phyloP scores from a whole-genome alignment of 2,888 invertebrate genomes.

The Oligia strigilis region DNA sequence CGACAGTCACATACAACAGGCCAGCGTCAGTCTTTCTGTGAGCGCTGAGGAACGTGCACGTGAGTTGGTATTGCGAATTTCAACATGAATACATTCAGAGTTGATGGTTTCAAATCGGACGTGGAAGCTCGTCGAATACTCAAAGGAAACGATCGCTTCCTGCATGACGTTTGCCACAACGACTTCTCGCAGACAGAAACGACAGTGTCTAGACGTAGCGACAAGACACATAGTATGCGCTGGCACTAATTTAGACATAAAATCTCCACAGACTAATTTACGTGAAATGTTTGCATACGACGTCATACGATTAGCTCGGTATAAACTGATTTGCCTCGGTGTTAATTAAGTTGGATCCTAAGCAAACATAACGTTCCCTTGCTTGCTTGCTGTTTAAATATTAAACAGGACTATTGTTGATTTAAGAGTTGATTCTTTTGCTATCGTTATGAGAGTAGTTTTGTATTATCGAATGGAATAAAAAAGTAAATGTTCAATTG shows the following conservation, averaged over 20 bases:
- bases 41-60: background rate
- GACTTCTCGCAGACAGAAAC: background rate
- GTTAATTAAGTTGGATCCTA: conserved; percentile 44
- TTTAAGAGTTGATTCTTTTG: background rate
- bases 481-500: background rate
- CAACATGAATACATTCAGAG: background rate
- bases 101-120: too few relatives aligned
- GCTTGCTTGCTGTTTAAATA: conserved; percentile 15
- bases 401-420: background rate
- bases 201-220: background rate
- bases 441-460: background rate
- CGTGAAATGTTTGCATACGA: conserved; percentile 24
- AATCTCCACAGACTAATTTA: conserved; percentile 16
- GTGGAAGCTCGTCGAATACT: background rate
- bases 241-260: background rate
- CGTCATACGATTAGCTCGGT: conserved; percentile 37
- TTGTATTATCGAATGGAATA: background rate
- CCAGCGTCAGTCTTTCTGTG: background rate
- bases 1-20: background rate
- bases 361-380: conserved; percentile 35
- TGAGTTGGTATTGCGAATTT: background rate
- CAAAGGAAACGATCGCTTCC: background rate
- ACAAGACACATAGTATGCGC: background rate
- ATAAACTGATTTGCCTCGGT: conserved; percentile 38
- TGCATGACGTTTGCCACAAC: background rate